These are phyloP conservation scores for Xiphorhynchus erythropygius DNA, from an alignment of 2,797 vertebrate species.

Conservation along the genomic window DNA sequence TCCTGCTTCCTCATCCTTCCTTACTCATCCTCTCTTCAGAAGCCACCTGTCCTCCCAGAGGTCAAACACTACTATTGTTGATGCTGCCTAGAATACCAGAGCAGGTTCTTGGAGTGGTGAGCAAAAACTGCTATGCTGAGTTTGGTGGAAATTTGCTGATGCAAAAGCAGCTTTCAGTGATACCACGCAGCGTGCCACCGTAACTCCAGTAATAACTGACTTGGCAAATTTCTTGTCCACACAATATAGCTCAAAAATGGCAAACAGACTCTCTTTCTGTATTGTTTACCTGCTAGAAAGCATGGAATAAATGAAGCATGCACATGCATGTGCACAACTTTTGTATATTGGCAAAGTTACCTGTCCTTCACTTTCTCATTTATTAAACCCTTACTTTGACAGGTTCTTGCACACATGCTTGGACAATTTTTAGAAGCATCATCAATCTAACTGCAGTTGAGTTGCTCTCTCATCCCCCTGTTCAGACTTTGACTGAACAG, in stretches of 20 bases:
- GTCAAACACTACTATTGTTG: not conserved
- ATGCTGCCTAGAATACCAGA: not conserved
- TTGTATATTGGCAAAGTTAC: conserved; percentile 54
- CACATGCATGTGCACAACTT: conserved; percentile 27
- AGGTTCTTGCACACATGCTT: conserved; percentile 59
- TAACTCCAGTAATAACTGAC: conserved; percentile 16
- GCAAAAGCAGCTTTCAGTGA: not conserved
- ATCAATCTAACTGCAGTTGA: conserved; percentile 54
- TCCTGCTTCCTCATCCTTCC: not conserved
- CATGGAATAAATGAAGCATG: conserved; percentile 54
- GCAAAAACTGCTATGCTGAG: not conserved
- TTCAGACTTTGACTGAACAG: conserved; percentile 50
- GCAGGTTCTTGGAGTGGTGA: not conserved
- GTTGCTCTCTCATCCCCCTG: conserved; percentile 4
- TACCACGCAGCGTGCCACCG: rapidly evolving
- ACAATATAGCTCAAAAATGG: conserved; percentile 49
- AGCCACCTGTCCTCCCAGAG: not conserved
- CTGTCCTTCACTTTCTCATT: conserved; percentile 44
- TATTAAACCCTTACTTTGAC: conserved; percentile 63
- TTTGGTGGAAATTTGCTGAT: not conserved
- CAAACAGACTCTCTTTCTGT: not conserved
- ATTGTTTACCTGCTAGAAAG: conserved; percentile 55
- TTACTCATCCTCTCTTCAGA: not conserved
- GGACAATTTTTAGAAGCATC: conserved; percentile 62
- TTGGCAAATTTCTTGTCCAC: conserved; percentile 42